A percentile compares a stretch with the other conserved stretches of the same genome.
Conservation (phyloP, 1,140 invertebrate genomes). For the Odontomachus brunneus region DNA sequence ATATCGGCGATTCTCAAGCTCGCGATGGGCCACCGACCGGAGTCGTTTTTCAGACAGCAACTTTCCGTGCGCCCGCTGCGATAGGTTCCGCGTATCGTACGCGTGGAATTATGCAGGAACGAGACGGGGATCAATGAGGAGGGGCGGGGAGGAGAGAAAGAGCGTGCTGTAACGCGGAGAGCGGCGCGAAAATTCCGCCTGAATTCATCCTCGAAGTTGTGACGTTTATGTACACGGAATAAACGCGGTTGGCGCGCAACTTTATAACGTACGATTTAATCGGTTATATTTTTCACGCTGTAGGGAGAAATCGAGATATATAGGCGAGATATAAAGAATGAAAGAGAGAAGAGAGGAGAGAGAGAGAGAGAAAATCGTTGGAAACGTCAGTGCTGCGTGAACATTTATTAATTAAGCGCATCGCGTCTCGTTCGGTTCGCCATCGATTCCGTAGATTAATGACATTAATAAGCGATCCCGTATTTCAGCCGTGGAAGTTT, state of each 20-base stretch:
- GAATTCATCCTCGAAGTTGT: conserved; percentile 7
- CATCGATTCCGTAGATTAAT: conserved; percentile 27
- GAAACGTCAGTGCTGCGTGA: neutral
- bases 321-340: too few relatives aligned
- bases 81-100: neutral
- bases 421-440: neutral
- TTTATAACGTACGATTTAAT: conserved; percentile 46
- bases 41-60: neutral
- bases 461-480: conserved; percentile 35
- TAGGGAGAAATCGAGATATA: too few relatives aligned
- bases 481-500: conserved; percentile 17
- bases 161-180: too few relatives aligned
- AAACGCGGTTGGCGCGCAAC: conserved; percentile 19
- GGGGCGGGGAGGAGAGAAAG: neutral
- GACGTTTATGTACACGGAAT: conserved; percentile 15
- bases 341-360: too few relatives aligned
- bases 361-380: neutral
- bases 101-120: conserved; percentile 2
- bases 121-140: conserved; percentile 6
- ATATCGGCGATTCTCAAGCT: neutral
- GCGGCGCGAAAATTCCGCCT: conserved; percentile 4
- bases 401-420: conserved; percentile 47
- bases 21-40: neutral
- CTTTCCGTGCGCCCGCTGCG: neutral
- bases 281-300: conserved; percentile 23